Conservation (phyloP, 2,797 vertebrate species). For the Poeciliopsis paucimaculata region DNA sequence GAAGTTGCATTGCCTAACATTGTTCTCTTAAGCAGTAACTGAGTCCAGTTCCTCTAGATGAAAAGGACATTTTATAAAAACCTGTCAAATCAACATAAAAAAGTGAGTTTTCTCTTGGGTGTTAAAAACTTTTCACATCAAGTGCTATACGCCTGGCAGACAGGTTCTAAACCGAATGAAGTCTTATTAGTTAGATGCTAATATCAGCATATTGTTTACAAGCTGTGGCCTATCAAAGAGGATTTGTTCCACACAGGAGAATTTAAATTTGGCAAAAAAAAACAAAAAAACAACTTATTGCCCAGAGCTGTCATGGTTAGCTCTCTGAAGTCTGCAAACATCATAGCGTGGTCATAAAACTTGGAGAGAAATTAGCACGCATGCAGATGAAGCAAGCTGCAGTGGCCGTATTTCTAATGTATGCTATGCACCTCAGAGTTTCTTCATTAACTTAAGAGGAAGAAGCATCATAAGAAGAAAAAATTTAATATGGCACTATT, state of each 20-base stretch:
- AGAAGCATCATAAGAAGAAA: conserved; percentile 26
- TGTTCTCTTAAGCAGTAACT: conserved; percentile 9
- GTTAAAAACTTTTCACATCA: conserved; percentile 3
- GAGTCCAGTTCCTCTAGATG: conserved; percentile 2
- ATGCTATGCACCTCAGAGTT: conserved; percentile 11
- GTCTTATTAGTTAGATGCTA: conserved; percentile 5
- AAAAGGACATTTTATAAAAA: conserved; percentile 1
- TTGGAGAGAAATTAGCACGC: conserved; percentile 29
- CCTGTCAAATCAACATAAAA: conserved; percentile 8
- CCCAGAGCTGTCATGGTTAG: conserved; percentile 43
- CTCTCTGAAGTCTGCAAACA: conserved; percentile 56
- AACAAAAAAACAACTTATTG: no score
- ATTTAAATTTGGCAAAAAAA: conserved; percentile 57
- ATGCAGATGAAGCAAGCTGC: conserved; percentile 14
- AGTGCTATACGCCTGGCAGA: background rate
- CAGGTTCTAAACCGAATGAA: conserved; percentile 15
- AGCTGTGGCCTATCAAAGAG: conserved; percentile 50
- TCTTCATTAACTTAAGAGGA: conserved; percentile 38
- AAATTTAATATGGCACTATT: conserved; percentile 2
- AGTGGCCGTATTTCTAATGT: conserved; percentile 20
- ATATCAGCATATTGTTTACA: conserved; percentile 44
- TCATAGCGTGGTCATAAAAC: conserved; percentile 28
- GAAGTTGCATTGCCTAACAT: background rate
- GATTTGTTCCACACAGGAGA: conserved; percentile 39
- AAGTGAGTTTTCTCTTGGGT: background rate